Conservation (phyloP, 2,797 vertebrate species). For the Malacoraja senta region DNA sequence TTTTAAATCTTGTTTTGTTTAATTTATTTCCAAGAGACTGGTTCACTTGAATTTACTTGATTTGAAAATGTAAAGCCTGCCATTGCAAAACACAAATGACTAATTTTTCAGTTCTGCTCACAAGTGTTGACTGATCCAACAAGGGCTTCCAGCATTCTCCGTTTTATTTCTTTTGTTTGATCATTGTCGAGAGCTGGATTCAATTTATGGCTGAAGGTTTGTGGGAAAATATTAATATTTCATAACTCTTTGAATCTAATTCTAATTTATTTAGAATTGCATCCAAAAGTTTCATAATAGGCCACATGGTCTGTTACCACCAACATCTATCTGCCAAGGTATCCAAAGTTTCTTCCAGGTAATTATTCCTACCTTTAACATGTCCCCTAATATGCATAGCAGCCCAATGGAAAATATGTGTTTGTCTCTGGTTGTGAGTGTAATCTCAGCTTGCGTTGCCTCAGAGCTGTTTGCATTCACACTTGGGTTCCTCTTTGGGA, state of each 20-base stretch:
- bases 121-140: background rate
- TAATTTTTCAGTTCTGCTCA: background rate
- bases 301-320: background rate
- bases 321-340: background rate
- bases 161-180: background rate
- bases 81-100: background rate
- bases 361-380: background rate
- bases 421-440: no score
- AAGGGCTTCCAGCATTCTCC: background rate
- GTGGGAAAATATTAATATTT: background rate
- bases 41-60: background rate
- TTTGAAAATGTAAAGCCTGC: constrained; percentile 1
- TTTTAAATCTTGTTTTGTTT: background rate
- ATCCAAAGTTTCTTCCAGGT: background rate
- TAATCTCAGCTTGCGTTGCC: no score
- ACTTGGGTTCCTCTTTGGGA: no score
- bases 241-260: background rate
- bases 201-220: background rate
- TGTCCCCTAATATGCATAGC: no score
- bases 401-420: no score
- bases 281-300: background rate
- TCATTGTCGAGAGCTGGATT: background rate
- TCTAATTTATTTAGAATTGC: background rate
- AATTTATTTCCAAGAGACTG: background rate
- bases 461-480: no score